A percentile compares a stretch with the other conserved stretches of the same genome.
Conservation (phyloP, 2,888 invertebrate species). For the Trichopria drosophilae region DNA sequence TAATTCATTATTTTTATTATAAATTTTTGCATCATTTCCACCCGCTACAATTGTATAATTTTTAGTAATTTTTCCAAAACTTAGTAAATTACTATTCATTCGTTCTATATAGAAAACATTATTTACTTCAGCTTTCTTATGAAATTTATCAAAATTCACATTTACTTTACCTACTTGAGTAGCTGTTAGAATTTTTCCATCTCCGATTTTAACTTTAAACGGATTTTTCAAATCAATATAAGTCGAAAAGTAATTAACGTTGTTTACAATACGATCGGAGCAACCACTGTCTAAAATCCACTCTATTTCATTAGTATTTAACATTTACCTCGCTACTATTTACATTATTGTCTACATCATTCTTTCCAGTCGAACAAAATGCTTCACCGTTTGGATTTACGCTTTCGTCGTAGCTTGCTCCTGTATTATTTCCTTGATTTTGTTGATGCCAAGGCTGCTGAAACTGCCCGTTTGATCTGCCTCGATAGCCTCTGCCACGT, state of each 20-base stretch:
- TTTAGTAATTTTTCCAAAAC: conserved; percentile 10
- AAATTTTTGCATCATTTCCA: conserved; percentile 4
- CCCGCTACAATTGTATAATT: conserved; percentile 1
- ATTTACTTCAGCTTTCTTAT: conserved; percentile 4
- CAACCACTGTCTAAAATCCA: too few species aligned
- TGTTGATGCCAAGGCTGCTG: too few species aligned
- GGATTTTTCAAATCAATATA: conserved; percentile 3
- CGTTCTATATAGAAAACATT: conserved; percentile 7
- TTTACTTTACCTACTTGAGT: conserved; percentile 11
- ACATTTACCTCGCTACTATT: too few species aligned
- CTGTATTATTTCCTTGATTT: too few species aligned
- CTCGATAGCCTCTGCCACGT: too few species aligned
- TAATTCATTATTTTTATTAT: conserved; percentile 8
- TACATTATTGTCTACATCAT: too few species aligned
- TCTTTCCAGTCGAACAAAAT: background rate
- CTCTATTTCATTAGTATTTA: conserved; percentile 3
- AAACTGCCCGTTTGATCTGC: too few species aligned
- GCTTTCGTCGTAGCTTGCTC: too few species aligned
- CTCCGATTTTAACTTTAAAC: conserved; percentile 10
- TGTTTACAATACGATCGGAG: conserved; percentile 13
- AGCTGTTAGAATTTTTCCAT: conserved; percentile 6
- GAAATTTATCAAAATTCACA: conserved; percentile 6
- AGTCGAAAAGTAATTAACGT: conserved; percentile 7
- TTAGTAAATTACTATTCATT: conserved; percentile 15
- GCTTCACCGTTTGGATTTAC: too few species aligned